Evolutionary conservation across 2,888 invertebrate genomes (phyloP), one percentile per base, ranked within the genome.

Genomic region (Trachelus stipa): DNA sequence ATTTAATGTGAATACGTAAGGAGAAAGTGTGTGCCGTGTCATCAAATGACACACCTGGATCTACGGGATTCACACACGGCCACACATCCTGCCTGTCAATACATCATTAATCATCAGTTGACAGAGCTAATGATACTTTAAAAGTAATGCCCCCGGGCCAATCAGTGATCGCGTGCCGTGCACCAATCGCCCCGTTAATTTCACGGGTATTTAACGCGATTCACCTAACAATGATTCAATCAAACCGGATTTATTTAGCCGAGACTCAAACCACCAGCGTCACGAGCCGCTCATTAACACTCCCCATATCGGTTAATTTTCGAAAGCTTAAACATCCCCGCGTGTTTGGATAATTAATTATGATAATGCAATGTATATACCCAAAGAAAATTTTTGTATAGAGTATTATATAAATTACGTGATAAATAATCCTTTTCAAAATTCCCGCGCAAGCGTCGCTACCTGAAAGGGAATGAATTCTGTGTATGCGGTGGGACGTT

Each of bases 141-240:
- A 88, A 85, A 82, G 84, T 84, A 85, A 85, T 84, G 86, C 83
- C 88, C 85, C 81, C 83, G 83, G 83, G 85, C 84, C 85, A 88
- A 88, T 87, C 85, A 83, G 83, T 78, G 86, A 87, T 88, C 87
- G 87, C 88, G 88, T 87, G 88, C 85, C 84, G 80, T 73, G 73
- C 83, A 78, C 79, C 77, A 84, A 86, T 86, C 82, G 83, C 79
- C 84, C 84, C 83, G 87, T 89, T 91, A 90, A 91, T 91, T 91
- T 91, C 90, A 91, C 90, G 90, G 89, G 86, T 88, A 88, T 91
- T 90, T 90, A 90, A 89, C 89, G 87, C 89, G 85, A 86, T 86
- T 87, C 84, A 85, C 82, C 83, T 81, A 86, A 89, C 89, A 90
- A 89, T 90, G 87, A 89, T 89, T 89, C 85, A 89, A 90, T 90